These are phyloP conservation scores for Andrena minutula DNA, from an alignment of 2,888 invertebrate genomes.

Conservation along the genomic window DNA sequence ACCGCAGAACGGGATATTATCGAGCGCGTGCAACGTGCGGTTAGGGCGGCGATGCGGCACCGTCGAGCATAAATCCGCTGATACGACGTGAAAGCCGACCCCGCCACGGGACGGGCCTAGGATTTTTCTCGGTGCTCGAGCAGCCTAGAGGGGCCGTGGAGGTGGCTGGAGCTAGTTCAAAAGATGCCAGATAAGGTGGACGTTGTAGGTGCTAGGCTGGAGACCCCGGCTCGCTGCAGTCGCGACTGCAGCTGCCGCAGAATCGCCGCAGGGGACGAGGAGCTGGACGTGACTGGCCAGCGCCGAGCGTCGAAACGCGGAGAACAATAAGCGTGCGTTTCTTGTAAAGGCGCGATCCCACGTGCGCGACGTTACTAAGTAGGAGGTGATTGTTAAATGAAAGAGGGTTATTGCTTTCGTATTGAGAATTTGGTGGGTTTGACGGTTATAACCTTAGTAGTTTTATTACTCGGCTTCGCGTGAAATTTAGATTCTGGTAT, in stretches of 20 bases:
- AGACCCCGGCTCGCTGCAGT: constrained; percentile 17
- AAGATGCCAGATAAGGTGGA: constrained; percentile 74
- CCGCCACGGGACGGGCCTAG: constrained; percentile 41
- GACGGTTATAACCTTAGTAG: no score
- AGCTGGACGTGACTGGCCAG: constrained; percentile 54
- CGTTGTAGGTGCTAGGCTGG: constrained; percentile 43
- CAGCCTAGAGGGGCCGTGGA: constrained; percentile 29
- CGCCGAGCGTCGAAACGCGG: constrained; percentile 23
- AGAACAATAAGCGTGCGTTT: constrained; percentile 30
- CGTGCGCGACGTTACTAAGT: neutral
- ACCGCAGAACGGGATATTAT: constrained; percentile 57
- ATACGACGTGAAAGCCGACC: constrained; percentile 79
- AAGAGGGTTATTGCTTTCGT: no score
- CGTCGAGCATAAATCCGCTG: constrained; percentile 78
- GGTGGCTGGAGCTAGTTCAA: constrained; percentile 71
- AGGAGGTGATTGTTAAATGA: neutral
- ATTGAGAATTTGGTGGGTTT: no score
- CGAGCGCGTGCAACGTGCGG: constrained; percentile 50
- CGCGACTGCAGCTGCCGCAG: constrained; percentile 55
- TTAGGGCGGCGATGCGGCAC: constrained; percentile 58
- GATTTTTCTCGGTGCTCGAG: constrained; percentile 69
- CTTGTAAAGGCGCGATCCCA: neutral
- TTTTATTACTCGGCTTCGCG: no score
- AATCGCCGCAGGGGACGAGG: constrained; percentile 47
- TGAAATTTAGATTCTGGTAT: no score